Evolutionary conservation across 2,797 vertebrate species (phyloP), one percentile per base, ranked within the genome.

Genomic region (Bradypus variegatus): DNA sequence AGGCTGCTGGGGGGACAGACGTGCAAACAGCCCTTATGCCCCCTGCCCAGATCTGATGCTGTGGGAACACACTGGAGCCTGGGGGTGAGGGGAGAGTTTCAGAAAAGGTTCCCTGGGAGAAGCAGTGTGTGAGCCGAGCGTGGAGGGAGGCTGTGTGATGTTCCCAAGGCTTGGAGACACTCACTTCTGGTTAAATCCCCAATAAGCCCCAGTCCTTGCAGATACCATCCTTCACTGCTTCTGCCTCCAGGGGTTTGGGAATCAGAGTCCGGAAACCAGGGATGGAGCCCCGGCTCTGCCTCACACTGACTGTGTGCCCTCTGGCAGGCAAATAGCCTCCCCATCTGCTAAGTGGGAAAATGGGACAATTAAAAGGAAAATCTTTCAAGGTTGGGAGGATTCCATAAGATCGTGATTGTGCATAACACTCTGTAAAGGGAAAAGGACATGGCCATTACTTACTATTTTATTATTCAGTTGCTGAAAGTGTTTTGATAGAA

Each of bases 61-160:
- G 0, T 0, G 18, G 91, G 25, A 16, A 58, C 36, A 29, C 3
- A 3, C 19, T 3, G 2, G 81, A 72, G 55, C 6, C 55, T 48
- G 10, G 10, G n/a, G 23, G 8, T 2, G 5, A 15, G 14, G 70
- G 29, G 76, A 19, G 78, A 18, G 1, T 72, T 53, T 62, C 70
- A 77, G 89, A 36, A 69, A 53, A 82, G 65, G 14, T 73, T 83
- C 64, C 76, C 76, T 13, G n/a, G 91, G 78, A 64, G 53, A 73
- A 64, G 29, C 1, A 3, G 25, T 33, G n/a, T 76, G 75, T 58
- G 25, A 82, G 36, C 65, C 38, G 60, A 89, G 41, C 36, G 76
- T 76, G 1, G 33, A 72, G 33, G 75, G 82, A 58, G 9, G 55
- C 48, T 2, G 0, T 9, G 6, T 25, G 50, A 14, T 9, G 5